Evolutionary conservation across 2,797 vertebrate species (phyloP), one percentile per base, ranked within the genome.

Genomic region (Florisuga fusca): DNA sequence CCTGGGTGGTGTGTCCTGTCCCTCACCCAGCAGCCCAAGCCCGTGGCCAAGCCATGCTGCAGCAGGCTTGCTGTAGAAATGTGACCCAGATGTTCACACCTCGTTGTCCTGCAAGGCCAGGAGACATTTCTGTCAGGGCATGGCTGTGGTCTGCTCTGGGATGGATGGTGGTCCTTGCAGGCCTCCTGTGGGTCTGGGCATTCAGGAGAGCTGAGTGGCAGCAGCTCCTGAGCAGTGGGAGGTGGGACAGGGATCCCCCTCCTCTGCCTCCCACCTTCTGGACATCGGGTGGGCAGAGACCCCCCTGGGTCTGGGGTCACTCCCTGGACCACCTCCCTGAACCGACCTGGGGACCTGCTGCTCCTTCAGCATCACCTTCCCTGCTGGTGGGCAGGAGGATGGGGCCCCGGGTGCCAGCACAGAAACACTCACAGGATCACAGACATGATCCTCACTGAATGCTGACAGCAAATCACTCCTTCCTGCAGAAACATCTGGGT

Each of bases 281-380:
- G 72, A 18, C 1, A 0, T 23, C 34, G 19, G 20, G 27, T 1
- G 1, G 18, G 15, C 15, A 53, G 41, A 53, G 45, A 19, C 13
- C 8, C 69, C 25, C 9, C 15, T 0, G 0, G 17, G 9, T 19
- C 53, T n/a, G 19, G 10, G 29, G 15, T 48, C 26, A 4, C 7
- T n/a, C 15, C 8, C 26, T 17, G 46, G 22, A n/a, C 8, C 71
- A 13, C 25, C 46, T 59, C 22, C n/a, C 38, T 2, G 1, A 2
- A 13, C 20, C 38, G 33, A 15, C 18, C n/a, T 29, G 48, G 1
- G 27, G 7, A 79, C 20, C 33, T 17, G 38, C 2, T 5, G 33
- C 27, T 72, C 10, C 46, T 15, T 4, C 0, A 1, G 9, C 3
- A 2, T 6, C 17, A 6, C 6, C 7, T 3, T 23, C n/a, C 34